Conservation (phyloP, 2,888 invertebrate species). For the Ashinkailepas kermadecensis region DNA sequence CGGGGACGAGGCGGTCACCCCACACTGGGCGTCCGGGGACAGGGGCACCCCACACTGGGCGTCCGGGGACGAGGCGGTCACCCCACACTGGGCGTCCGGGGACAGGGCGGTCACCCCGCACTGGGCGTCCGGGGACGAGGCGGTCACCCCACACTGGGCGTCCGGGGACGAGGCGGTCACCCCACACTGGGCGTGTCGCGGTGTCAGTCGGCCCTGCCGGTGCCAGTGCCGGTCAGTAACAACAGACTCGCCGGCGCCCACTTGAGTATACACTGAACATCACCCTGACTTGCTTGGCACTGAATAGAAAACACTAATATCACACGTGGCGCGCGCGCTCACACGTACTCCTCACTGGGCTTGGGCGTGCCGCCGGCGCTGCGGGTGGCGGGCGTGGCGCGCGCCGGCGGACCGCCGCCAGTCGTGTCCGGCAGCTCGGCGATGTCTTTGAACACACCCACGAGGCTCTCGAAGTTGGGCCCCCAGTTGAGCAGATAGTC, state of each 20-base stretch:
- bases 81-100: not conserved
- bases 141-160: not conserved
- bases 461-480: slow-evolving; percentile 88
- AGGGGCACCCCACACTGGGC: not conserved
- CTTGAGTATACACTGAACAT: not conserved
- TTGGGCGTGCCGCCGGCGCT: slow-evolving; percentile 33
- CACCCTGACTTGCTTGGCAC: slow-evolving; percentile 23
- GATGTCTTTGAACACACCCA: slow-evolving; percentile 93
- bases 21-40: not conserved
- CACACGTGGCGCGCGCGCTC: slow-evolving; percentile 25
- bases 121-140: not conserved
- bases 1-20: not conserved
- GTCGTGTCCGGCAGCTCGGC: slow-evolving; percentile 74
- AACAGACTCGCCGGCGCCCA: not conserved
- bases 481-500: slow-evolving; percentile 94
- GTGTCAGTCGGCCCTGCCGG: not conserved
- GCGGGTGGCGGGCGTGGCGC: slow-evolving; percentile 31
- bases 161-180: not conserved
- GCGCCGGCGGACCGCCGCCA: slow-evolving; percentile 12
- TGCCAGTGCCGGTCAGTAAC: too few species aligned
- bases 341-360: slow-evolving; percentile 35
- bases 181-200: not conserved
- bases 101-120: not conserved
- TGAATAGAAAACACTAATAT: slow-evolving; percentile 21
- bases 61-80: not conserved